These are phyloP conservation scores for Dicranocentrus wangi DNA, from an alignment of 2,888 invertebrate species.

Conservation along the genomic window DNA sequence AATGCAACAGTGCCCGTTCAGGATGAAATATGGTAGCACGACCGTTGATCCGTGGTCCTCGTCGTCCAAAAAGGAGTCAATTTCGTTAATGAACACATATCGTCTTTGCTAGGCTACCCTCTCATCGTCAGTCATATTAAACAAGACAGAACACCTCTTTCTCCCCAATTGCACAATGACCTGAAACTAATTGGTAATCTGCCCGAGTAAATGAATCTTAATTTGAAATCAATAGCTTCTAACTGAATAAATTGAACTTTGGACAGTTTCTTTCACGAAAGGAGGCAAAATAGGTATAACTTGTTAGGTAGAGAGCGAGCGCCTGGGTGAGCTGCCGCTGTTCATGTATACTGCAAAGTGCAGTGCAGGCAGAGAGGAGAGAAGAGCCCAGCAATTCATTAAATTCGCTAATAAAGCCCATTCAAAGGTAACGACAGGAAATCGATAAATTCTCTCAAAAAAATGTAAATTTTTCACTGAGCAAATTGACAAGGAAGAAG, in stretches of 20 bases:
- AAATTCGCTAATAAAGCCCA: too few relatives aligned
- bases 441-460: constrained; percentile 19
- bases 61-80: not conserved
- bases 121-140: not conserved
- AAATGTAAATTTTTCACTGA: constrained; percentile 32
- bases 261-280: too few relatives aligned
- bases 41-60: too few relatives aligned
- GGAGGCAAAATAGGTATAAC: too few relatives aligned
- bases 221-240: constrained; percentile 39
- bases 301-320: too few relatives aligned
- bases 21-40: too few relatives aligned
- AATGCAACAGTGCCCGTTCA: too few relatives aligned
- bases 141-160: not conserved
- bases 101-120: not conserved
- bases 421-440: constrained; percentile 37
- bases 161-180: constrained; percentile 1
- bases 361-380: too few relatives aligned
- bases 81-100: constrained; percentile 2
- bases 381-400: too few relatives aligned
- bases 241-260: constrained; percentile 4
- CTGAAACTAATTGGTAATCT: constrained; percentile 39
- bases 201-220: constrained; percentile 38
- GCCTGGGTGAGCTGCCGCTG: too few relatives aligned
- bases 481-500: constrained; percentile 51
- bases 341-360: too few relatives aligned